Base-by-base conservation (phyloP, 2,797 vertebrate genomes). In the Lepilemur ruficaudatus region DNA sequence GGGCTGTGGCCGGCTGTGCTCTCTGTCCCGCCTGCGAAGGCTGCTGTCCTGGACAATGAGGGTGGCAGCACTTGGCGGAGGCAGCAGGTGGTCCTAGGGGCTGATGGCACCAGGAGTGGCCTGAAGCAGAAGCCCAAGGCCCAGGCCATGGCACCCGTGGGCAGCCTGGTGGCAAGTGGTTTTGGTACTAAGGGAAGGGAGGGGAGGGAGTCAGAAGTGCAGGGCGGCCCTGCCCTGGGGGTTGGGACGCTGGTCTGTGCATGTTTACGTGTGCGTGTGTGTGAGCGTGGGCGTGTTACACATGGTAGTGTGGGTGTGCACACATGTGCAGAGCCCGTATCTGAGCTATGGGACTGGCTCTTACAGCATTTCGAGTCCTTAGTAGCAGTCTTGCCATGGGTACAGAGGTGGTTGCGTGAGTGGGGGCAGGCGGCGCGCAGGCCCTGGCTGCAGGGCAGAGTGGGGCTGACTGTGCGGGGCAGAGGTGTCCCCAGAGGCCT, bases 361-460 rank as follows among this genome's bases (percentile, higher is more conserved):
- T 0, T 28, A 32, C 67, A 25, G 91, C 48, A 41, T 70, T 85
- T 61, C 2, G 46, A n/a, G 72, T 52, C 69, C 57, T 48, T 0
- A 0, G 35, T 17, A n/a, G 80, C 80, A 0, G 48, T 63, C 86
- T 59, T 1, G 67, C 72, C 52, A 2, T 5, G 0, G 1, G 10
- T 20, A 41, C 63, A 18, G 38, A 73, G 57, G n/a, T 41, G 82
- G 11, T 8, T 3, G 28, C 35, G 46, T 3, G 13, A n/a, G 17
- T 41, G 30, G 46, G 17, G 22, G 78, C 78, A 30, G 69, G 9
- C 18, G 57, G 23, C 0, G 12, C 5, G 0, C n/a, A 1, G 72
- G 72, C 43, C 38, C 75, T 28, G 18, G 46, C 46, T 59, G 23
- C 4, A 1, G 52, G 17, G n/a, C 5, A 8, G 25, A 9, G 35